Percentiles rank a stretch among this genome's conserved stretches.
Evolutionary conservation across 2,888 invertebrate species (phyloP).

Genomic region (Chironomus riparius): DNA sequence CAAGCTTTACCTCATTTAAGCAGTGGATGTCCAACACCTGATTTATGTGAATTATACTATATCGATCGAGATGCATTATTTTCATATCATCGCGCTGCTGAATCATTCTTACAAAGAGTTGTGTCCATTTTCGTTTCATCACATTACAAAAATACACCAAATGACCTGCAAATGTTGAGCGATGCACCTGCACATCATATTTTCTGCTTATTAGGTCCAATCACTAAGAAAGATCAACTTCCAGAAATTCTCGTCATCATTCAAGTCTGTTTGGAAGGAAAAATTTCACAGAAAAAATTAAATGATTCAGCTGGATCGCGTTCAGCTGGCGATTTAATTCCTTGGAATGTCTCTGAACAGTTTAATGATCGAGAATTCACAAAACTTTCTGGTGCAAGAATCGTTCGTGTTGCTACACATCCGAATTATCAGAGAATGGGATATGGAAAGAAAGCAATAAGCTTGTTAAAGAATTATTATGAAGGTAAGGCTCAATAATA

Average conservation of each 20-base stretch:
- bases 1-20: slow-evolving; percentile 52
- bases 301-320: slow-evolving; percentile 74
- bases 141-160: slow-evolving; percentile 98
- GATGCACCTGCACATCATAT: slow-evolving; percentile 98
- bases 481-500: no score
- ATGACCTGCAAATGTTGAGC: slow-evolving; percentile 95
- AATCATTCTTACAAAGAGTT: slow-evolving; percentile 82
- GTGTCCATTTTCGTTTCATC: slow-evolving; percentile 94
- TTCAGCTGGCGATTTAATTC: slow-evolving; percentile 94
- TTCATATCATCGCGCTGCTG: slow-evolving; percentile 90
- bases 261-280: slow-evolving; percentile 72
- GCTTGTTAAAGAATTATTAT: slow-evolving; percentile 81
- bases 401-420: slow-evolving; percentile 96
- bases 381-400: slow-evolving; percentile 74
- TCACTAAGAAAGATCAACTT: slow-evolving; percentile 60
- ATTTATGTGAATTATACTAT: slow-evolving; percentile 78
- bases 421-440: slow-evolving; percentile 98
- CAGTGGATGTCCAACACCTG: slow-evolving; percentile 82
- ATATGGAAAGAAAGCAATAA: slow-evolving; percentile 82
- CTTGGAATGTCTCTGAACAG: slow-evolving; percentile 97
- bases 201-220: slow-evolving; percentile 87
- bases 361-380: slow-evolving; percentile 93
- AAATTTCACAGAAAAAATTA: slow-evolving; percentile 57
- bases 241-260: slow-evolving; percentile 92
- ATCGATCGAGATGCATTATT: slow-evolving; percentile 90